Conservation (phyloP, 2,113 vertebrate species). For the Prietella phreatophila region DNA sequence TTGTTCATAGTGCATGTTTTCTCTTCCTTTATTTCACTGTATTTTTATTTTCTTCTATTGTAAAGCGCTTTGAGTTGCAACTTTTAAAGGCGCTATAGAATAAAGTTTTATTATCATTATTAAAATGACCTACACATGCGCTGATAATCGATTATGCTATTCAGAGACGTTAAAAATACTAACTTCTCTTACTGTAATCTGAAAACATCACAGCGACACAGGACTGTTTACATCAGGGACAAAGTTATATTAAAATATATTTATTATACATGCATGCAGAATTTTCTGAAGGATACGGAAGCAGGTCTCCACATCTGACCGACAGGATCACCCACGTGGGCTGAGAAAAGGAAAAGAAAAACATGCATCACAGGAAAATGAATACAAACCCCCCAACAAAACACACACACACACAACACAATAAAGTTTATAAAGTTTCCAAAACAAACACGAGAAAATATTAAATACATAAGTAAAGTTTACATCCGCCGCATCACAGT, state of each 20-base stretch:
- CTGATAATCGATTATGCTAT: background rate
- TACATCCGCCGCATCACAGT: background rate
- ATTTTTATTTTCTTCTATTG: no score
- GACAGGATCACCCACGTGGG: slow-evolving; percentile 95
- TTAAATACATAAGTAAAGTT: background rate
- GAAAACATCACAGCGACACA: background rate
- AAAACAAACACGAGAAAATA: no score
- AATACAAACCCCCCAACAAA: background rate
- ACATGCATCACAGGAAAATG: background rate
- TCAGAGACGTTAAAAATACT: background rate
- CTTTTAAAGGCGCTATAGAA: no score
- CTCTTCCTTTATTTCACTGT: no score
- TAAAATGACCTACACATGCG: background rate
- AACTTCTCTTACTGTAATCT: background rate
- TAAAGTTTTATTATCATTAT: no score
- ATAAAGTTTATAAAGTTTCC: no score
- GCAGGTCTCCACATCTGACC: slow-evolving; percentile 89
- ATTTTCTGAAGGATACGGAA: slow-evolving; percentile 91
- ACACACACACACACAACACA: no score
- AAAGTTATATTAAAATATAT: background rate
- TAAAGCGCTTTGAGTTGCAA: no score
- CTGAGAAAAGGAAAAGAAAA: slow-evolving; percentile 72
- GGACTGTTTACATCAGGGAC: no score
- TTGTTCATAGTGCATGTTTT: no score
- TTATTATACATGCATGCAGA: background rate